Base-by-base conservation (phyloP, 2,888 invertebrate species). In the Plagodis dolabraria region DNA sequence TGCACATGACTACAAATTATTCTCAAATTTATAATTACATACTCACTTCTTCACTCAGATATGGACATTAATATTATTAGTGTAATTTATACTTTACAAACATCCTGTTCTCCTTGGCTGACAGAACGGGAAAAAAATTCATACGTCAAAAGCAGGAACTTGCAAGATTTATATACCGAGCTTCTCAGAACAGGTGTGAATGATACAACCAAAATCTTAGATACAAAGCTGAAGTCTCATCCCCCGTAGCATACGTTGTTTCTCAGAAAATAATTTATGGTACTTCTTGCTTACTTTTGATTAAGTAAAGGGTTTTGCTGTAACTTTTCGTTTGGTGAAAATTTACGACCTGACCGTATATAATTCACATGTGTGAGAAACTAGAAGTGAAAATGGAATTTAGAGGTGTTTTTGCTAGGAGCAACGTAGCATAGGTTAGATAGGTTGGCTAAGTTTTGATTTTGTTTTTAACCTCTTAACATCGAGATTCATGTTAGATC, bases 261-360 rank as follows among this genome's bases (percentile, higher is more conserved):
- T 38, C 11, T 6, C 33, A 8, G 10, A 46, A 60, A 53, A 53
- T 61, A 36, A 61, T 61, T 53, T 61, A 61, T 61, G 34, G 53
- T 46, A 50, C 55, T 57, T 61, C 56, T 61, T 50, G 52, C 56
- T 38, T 43, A 48, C 53, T 57, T 61, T 57, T 61, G 60, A 61
- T 53, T 61, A 57, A 56, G 60, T 55, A 60, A 60, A 56, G 60
- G 49, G 53, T 57, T 46, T 36, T 33, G n/a, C 35, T 38, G 55
- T 48, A 45, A 45, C 56, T 48, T 47, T 22, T 54, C 43, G 47
- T 22, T 33, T 9, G 42, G 5, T 7, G 44, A 9, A 43, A 53
- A 61, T 61, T 61, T 61, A 61, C 56, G 44, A 22, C 46, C 47
- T 35, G 49, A 35, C 56, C 40, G 45, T 33, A 33, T 33, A 33